A percentile compares a stretch with the other conserved stretches of the same genome.
These are phyloP conservation scores for Echinometra lucunter DNA, from an alignment of 53 echinoderm and acorn worm genomes.

Conservation along the genomic window DNA sequence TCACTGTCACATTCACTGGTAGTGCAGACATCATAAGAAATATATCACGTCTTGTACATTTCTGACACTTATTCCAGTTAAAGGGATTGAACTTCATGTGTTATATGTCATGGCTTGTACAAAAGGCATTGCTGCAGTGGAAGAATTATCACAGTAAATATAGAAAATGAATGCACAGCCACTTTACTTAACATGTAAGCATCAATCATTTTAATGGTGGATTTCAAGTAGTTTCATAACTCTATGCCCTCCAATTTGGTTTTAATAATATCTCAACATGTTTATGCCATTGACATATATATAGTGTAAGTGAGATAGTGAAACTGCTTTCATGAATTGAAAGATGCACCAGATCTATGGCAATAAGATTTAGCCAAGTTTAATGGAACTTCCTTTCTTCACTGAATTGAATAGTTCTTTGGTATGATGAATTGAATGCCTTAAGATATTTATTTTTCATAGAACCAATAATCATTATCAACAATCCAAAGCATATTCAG, in stretches of 20 bases:
- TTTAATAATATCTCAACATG: not conserved
- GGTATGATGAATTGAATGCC: too few relatives aligned
- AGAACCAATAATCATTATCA: too few relatives aligned
- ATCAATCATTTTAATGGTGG: not conserved
- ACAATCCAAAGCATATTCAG: too few relatives aligned
- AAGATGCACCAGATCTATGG: too few relatives aligned
- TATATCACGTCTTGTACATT: not conserved
- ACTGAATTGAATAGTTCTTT: too few relatives aligned
- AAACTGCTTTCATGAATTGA: too few relatives aligned
- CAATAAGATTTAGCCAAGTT: too few relatives aligned
- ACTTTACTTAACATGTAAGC: not conserved
- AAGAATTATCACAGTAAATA: not conserved
- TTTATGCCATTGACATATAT: not conserved
- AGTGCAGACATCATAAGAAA: not conserved
- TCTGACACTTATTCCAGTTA: not conserved
- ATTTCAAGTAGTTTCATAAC: not conserved
- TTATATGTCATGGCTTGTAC: not conserved
- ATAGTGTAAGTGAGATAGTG: too few relatives aligned
- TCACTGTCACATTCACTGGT: not conserved
- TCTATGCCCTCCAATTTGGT: not conserved
- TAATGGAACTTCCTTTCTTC: too few relatives aligned
- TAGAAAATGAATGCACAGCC: not conserved
- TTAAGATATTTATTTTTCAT: too few relatives aligned
- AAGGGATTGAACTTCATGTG: not conserved
- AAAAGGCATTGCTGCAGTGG: not conserved